Evolutionary conservation across 2,113 vertebrate genomes (phyloP).

Genomic region (Eupsittula cactorum): DNA sequence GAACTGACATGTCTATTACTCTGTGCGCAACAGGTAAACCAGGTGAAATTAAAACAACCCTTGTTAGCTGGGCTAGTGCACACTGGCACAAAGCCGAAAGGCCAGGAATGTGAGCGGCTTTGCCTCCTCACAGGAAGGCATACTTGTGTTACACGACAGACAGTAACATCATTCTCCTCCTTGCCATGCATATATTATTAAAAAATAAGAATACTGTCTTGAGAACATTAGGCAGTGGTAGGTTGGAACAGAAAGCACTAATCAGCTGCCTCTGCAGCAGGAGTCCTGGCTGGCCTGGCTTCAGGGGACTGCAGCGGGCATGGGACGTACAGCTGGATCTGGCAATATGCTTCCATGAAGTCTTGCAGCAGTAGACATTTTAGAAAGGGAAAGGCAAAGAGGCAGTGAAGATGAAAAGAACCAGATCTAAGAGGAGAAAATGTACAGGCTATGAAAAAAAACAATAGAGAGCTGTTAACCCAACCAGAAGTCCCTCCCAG

Average conservation of each 20-base stretch:
- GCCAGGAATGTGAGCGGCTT: background rate
- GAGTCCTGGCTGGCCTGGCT: background rate
- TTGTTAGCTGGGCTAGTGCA: background rate
- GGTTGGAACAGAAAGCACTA: background rate
- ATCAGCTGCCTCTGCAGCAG: background rate
- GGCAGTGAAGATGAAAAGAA: background rate
- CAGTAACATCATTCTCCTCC: background rate
- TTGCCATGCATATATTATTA: background rate
- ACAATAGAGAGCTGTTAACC: background rate
- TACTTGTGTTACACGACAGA: background rate
- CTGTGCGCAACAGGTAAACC: slow-evolving; percentile 2
- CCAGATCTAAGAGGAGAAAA: slow-evolving; percentile 13
- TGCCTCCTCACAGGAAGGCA: background rate
- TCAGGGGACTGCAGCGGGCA: background rate
- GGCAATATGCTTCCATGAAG: background rate
- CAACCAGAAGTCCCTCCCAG: background rate
- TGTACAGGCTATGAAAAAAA: background rate
- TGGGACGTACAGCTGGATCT: background rate
- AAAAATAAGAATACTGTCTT: background rate
- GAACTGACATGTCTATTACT: slow-evolving; percentile 33
- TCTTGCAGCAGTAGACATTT: background rate
- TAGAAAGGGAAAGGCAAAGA: background rate
- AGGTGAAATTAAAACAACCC: slow-evolving; percentile 14
- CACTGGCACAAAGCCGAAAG: slow-evolving; percentile 11
- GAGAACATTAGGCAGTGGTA: background rate